Conservation (phyloP, 30 jellyfish, hydroid and myxozoan species). For the Morbakka virulenta region DNA sequence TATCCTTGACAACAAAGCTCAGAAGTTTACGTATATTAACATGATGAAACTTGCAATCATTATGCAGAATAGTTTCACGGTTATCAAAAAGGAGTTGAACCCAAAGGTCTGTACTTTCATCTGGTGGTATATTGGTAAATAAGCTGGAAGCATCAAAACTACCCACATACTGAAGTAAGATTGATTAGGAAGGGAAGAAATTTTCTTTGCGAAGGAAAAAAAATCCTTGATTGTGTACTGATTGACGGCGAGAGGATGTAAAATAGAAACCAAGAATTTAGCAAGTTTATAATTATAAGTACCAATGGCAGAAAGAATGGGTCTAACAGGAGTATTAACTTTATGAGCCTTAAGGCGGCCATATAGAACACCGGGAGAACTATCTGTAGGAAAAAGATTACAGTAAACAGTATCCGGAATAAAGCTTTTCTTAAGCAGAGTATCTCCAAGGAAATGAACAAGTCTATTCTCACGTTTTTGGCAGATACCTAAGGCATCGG, state of each 20-base stretch:
- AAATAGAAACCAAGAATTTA: constrained; percentile 11
- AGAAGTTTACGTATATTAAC: constrained; percentile 8
- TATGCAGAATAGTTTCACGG: neutral
- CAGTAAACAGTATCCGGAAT: neutral
- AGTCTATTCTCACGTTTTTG: constrained; percentile 23
- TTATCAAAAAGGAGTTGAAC: neutral
- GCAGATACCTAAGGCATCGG: constrained; percentile 2
- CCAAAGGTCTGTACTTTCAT: neutral
- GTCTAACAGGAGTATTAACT: neutral
- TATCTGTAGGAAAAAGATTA: constrained; percentile 3
- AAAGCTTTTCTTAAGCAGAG: neutral
- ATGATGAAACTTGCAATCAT: constrained; percentile 4
- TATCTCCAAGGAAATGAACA: constrained; percentile 8
- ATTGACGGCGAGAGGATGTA: neutral
- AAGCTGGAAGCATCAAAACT: constrained; percentile 9
- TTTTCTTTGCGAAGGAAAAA: neutral
- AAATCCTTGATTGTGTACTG: constrained; percentile 7
- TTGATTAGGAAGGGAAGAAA: neutral
- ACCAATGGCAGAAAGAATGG: constrained; percentile 16
- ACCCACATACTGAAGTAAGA: neutral
- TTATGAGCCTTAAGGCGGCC: constrained; percentile 16
- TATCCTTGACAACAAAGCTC: neutral
- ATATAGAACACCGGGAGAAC: constrained; percentile 20
- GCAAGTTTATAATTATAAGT: constrained; percentile 7
- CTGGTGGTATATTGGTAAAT: constrained; percentile 14